Base-by-base conservation (phyloP, 2,113 vertebrate species). In the Grantiella picta region DNA sequence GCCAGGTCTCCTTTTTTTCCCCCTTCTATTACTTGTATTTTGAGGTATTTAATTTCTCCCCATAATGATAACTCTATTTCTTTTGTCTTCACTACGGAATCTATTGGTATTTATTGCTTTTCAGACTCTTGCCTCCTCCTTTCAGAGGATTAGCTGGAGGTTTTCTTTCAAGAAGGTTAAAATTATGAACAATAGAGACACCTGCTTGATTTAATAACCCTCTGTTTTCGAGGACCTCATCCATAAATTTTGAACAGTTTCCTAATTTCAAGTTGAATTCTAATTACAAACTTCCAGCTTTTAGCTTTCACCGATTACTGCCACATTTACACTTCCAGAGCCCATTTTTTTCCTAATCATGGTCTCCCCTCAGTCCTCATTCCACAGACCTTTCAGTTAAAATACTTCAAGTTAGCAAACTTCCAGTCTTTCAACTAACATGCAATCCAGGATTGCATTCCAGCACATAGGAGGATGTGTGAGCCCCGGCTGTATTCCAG, bases 401-500 rank as follows among this genome's bases (percentile, higher is more conserved):
- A 82, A 82, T 52, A 82, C 22, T 68, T 87, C 1, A 68, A 81
- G 24, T 18, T 28, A 82, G 21, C n/a, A 65, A 78, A 71, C 20
- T 76, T 68, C 10, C 20, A 61, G 40, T 44, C 36, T 82, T 90
- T 15, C 57, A 52, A 15, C 14, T 64, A 49, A 57, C 8, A 20
- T 2, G 0, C 16, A 75, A 15, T 14, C 15, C 40, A 72, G 66
- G 22, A 72, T 2, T 29, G 24, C 17, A 68, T 24, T 21, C 56
- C n/a, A 68, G 40, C 5, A 65, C 20, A 18, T 0, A 24, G 22
- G 27, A 10, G 13, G 1, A 2, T 35, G 5, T 31, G 22, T 8
- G 11, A 29, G 29, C 7, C 35, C 14, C 10, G 15, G 18, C 45
- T 73, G 17, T 14, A 50, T 49, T 57, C 31, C 77, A 44, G 15